A percentile compares a stretch with the other conserved stretches of the same genome.
Evolutionary conservation across 2,888 invertebrate genomes (phyloP).

Genomic region (Conomelus anceps): DNA sequence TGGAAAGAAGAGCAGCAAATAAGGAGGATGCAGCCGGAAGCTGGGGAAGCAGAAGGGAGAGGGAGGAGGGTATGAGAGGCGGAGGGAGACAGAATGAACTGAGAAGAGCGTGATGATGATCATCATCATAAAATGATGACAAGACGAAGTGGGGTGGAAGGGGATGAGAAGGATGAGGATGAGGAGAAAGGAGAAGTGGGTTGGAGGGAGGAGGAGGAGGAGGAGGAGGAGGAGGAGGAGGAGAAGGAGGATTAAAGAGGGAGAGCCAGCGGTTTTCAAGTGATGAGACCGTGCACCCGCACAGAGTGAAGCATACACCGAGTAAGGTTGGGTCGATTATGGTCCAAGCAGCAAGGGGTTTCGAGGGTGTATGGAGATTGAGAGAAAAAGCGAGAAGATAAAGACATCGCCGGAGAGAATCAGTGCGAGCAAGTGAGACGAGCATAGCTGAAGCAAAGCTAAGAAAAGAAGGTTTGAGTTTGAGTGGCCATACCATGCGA

Average conservation of each 20-base stretch:
- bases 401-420: neutral
- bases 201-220: neutral
- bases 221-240: neutral
- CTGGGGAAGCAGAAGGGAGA: neutral
- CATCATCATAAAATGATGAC: neutral
- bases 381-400: neutral
- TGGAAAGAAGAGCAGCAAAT: neutral
- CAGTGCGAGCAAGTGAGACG: neutral
- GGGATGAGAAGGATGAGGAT: neutral
- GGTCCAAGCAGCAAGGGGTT: neutral
- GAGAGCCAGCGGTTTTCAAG: neutral
- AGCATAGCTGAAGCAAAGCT: too few species aligned
- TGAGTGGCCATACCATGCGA: neutral
- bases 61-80: too few species aligned
- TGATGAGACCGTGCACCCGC: neutral
- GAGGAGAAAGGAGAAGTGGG: neutral
- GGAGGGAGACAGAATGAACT: neutral
- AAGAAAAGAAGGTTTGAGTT: too few species aligned
- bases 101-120: neutral
- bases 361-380: neutral
- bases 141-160: neutral
- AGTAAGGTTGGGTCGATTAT: neutral
- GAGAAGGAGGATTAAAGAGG: neutral
- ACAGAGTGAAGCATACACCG: neutral
- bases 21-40: neutral